A percentile compares a stretch with the other conserved stretches of the same genome.
These are phyloP conservation scores for Amphimedon queenslandica DNA, from an alignment of 37 sponge, comb jelly and placozoan species.

Conservation along the genomic window DNA sequence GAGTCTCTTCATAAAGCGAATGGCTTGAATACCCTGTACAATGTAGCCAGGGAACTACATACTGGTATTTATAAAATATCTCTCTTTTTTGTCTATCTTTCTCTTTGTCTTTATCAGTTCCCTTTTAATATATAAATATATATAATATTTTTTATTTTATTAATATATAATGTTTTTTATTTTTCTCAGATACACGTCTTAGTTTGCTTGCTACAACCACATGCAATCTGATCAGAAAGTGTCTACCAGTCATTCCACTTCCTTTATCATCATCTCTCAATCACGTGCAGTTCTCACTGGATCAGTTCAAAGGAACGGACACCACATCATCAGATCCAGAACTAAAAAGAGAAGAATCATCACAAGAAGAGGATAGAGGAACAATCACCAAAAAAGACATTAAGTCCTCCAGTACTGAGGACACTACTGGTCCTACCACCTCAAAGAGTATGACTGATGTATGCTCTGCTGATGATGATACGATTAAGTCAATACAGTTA, in stretches of 20 bases:
- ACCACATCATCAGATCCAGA: neutral
- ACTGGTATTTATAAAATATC: slow-evolving; percentile 2
- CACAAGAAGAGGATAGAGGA: too few relatives aligned
- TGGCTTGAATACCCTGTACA: slow-evolving; percentile 20
- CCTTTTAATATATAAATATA: neutral
- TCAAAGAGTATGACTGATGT: too few relatives aligned
- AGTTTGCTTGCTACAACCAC: slow-evolving; percentile 19
- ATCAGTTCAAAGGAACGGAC: neutral
- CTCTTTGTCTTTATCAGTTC: neutral
- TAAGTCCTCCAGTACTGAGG: too few relatives aligned
- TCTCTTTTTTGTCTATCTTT: too few relatives aligned
- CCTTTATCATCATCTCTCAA: slow-evolving; percentile 8
- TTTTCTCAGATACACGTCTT: slow-evolving; percentile 7
- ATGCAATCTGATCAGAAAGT: slow-evolving; percentile 30
- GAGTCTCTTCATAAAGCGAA: slow-evolving; percentile 20
- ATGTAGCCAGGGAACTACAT: slow-evolving; percentile 6
- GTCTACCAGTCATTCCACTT: slow-evolving; percentile 27
- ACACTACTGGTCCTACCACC: too few relatives aligned
- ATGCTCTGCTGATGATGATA: too few relatives aligned
- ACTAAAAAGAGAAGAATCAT: too few relatives aligned
- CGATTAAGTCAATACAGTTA: too few relatives aligned
- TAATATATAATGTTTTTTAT: neutral
- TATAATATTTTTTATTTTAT: too few relatives aligned
- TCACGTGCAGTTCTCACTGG: slow-evolving; percentile 14
- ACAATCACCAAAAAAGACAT: too few relatives aligned